Evolutionary conservation across 2,113 vertebrate genomes (phyloP), one percentile per base, ranked within the genome.

Genomic region (Lasiurus borealis): DNA sequence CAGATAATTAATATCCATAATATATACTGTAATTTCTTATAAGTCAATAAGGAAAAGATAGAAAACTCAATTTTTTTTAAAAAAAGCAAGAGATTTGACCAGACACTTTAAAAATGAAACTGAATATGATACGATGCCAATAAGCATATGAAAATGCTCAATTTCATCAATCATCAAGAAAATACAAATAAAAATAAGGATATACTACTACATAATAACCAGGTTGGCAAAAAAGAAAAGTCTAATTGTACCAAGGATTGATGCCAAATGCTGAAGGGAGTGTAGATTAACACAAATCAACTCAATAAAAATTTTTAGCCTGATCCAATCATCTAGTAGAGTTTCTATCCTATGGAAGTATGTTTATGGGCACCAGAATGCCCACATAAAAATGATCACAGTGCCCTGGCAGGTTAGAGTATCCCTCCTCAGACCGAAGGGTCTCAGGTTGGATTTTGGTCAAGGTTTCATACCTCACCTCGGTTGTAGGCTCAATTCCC

Each of bases 111-210:
- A 34, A 94, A 66, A 76, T 29, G 4, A 84, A 87, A 15, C 21
- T 88, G 46, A 77, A 85, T 69, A 75, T 34, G 25, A 95, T 69
- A 75, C 44, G 25, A 95, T 31, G 54, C 29, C 66, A 94, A 5
- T 76, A 88, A 86, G 75, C 9, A 9, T 31, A 93, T 13, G n/a
- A 84, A 95, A 91, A 15, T 48, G 3, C 27, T 88, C 73, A 68
- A 68, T 85, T 10, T 93, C 69, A 87, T 54, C 48, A 88, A 25
- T 83, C 68, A 94, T 44, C 82, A 93, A 54, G 21, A 94, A 92
- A 95, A 69, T 40, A 23, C 12, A 84, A 95, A 86, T 64, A 80
- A 86, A 90, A 90, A 88, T 77, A 82, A 83, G 29, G 25, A 88
- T 69, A 75, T 78, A 68, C 25, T 34, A 73, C 50, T 76, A 29